Evolutionary conservation across 1,140 invertebrate genomes (phyloP).

Genomic region (Papilio polytes): DNA sequence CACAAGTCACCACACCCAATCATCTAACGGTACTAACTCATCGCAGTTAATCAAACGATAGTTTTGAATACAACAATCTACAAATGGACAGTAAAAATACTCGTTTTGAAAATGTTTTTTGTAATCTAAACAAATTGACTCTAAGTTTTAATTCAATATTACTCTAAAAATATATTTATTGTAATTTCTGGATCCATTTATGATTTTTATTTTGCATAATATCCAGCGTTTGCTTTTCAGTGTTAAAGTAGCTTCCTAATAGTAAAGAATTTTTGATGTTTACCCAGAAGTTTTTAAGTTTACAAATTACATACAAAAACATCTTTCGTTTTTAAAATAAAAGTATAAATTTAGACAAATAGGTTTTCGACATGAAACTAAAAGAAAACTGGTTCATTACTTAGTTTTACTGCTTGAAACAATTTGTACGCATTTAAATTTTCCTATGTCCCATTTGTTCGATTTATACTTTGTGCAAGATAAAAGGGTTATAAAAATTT

Average conservation of each 20-base stretch:
- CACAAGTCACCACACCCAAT: constrained; percentile 60
- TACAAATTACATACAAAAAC: too few species aligned
- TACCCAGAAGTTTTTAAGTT: too few species aligned
- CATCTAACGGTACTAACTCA: constrained; percentile 48
- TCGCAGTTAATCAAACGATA: constrained; percentile 52
- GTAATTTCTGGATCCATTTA: neutral
- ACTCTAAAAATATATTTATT: neutral
- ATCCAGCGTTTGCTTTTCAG: too few species aligned
- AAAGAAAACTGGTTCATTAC: neutral
- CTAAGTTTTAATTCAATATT: constrained; percentile 2
- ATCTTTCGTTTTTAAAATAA: too few species aligned
- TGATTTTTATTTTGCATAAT: too few species aligned
- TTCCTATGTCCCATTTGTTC: neutral
- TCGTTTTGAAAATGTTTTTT: constrained; percentile 4
- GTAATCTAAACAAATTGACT: constrained; percentile 2
- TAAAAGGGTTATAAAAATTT: constrained; percentile 1
- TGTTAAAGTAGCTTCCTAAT: too few species aligned
- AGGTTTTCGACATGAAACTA: neutral
- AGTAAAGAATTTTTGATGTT: too few species aligned
- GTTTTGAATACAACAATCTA: constrained; percentile 30
- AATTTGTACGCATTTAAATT: neutral
- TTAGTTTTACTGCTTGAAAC: neutral
- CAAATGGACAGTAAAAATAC: neutral
- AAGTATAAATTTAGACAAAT: too few species aligned
- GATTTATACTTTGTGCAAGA: neutral